phyloP scores from a whole-genome alignment of 64 coral and sea anemone species.

The Cladopsammia gracilis region DNA sequence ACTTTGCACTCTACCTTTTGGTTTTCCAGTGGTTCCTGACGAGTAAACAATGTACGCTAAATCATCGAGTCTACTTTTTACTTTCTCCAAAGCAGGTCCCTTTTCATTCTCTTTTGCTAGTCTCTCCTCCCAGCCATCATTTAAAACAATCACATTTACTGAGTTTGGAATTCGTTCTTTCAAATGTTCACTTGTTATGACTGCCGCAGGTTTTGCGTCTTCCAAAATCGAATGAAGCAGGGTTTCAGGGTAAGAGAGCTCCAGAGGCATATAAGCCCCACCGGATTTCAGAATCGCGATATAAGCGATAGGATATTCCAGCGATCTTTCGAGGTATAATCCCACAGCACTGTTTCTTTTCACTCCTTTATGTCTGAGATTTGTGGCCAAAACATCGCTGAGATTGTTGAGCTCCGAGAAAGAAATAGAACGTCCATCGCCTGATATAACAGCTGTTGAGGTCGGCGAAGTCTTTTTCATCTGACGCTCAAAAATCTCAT shows the following conservation, averaged over 20 bases:
- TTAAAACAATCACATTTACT: slow-evolving; percentile 61
- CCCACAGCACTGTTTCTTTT: slow-evolving; percentile 80
- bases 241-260: slow-evolving; percentile 81
- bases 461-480: slow-evolving; percentile 68
- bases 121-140: slow-evolving; percentile 79
- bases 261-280: slow-evolving; percentile 89
- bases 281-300: slow-evolving; percentile 84
- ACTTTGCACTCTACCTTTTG: slow-evolving; percentile 78
- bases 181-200: slow-evolving; percentile 70
- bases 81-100: background rate
- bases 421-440: slow-evolving; percentile 80
- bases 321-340: slow-evolving; percentile 77
- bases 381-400: slow-evolving; percentile 69
- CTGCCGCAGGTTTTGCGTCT: slow-evolving; percentile 75
- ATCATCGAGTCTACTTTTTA: slow-evolving; percentile 66
- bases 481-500: slow-evolving; percentile 86
- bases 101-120: slow-evolving; percentile 69
- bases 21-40: slow-evolving; percentile 88
- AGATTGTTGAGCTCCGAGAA: slow-evolving; percentile 78
- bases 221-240: slow-evolving; percentile 80
- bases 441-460: slow-evolving; percentile 77
- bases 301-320: slow-evolving; percentile 91
- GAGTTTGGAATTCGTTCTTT: slow-evolving; percentile 66
- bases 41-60: slow-evolving; percentile 94
- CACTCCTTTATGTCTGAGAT: slow-evolving; percentile 84